Evolutionary conservation across 2,113 vertebrate genomes (phyloP).

Genomic region (Pseudonaja textilis): DNA sequence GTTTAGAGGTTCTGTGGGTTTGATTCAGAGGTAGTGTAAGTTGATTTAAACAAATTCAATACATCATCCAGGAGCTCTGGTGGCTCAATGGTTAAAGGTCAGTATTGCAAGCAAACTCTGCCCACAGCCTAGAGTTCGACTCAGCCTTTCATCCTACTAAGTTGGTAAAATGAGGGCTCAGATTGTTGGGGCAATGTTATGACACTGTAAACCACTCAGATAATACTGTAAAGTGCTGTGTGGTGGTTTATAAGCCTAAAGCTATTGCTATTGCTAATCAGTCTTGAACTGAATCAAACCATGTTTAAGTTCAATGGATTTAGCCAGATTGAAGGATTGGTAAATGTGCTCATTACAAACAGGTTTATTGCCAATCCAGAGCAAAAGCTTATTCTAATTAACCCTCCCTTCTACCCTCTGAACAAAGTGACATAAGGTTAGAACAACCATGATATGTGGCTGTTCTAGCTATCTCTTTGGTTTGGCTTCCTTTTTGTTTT

Average conservation of each 20-base stretch:
- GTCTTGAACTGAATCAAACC: not conserved
- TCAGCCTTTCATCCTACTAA: not conserved
- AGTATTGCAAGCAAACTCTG: not conserved
- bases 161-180: not conserved
- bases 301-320: not conserved
- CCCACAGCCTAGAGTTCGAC: not conserved
- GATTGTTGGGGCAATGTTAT: not conserved
- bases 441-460: not conserved
- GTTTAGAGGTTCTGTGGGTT: not conserved
- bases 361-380: not conserved
- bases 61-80: not conserved
- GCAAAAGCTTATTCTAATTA: not conserved
- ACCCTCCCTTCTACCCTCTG: not conserved
- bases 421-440: not conserved
- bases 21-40: not conserved
- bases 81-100: not conserved
- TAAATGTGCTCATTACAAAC: not conserved
- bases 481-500: not conserved
- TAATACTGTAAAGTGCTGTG: not conserved
- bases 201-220: not conserved
- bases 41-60: not conserved
- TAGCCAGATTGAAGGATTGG: not conserved
- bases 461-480: not conserved
- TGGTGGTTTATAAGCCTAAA: not conserved
- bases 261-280: not conserved